Percentiles rank a stretch among this genome's conserved stretches.
These are phyloP conservation scores for Entosphenus tridentatus DNA, from an alignment of 2,113 vertebrate genomes.

Conservation along the genomic window DNA sequence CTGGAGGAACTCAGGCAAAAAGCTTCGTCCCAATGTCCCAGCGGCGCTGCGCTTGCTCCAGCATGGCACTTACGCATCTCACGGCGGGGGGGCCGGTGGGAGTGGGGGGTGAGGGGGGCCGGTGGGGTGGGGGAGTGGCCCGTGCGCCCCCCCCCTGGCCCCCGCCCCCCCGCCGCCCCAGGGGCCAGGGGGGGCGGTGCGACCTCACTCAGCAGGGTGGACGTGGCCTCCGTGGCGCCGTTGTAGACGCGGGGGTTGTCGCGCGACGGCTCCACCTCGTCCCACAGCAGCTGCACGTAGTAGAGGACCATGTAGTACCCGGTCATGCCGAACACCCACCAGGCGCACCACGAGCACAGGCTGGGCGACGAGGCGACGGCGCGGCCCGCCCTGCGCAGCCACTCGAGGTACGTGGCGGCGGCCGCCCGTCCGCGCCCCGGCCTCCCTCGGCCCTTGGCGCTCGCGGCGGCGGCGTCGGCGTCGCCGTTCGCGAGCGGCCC, in stretches of 20 bases:
- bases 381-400: conserved; percentile 32
- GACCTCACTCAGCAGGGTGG: conserved; percentile 48
- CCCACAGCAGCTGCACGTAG: conserved; percentile 77
- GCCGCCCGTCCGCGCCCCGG: not conserved
- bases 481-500: not conserved
- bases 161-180: no score
- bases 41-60: no score
- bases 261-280: conserved; percentile 15
- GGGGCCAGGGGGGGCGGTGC: not conserved
- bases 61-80: no score
- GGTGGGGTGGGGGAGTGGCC: not conserved
- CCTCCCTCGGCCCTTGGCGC: not conserved
- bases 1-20: no score
- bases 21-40: no score
- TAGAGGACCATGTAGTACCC: conserved; percentile 80
- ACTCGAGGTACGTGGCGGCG: conserved; percentile 20
- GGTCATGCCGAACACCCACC: conserved; percentile 77
- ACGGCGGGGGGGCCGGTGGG: not conserved
- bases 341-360: conserved; percentile 66
- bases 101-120: not conserved
- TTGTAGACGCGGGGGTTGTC: conserved; percentile 39
- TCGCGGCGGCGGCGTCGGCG: not conserved
- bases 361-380: conserved; percentile 21
- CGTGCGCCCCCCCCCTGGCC: no score
- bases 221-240: conserved; percentile 57